Conservation (phyloP, 2,888 invertebrate genomes). For the Eudasyphora cyanicolor region DNA sequence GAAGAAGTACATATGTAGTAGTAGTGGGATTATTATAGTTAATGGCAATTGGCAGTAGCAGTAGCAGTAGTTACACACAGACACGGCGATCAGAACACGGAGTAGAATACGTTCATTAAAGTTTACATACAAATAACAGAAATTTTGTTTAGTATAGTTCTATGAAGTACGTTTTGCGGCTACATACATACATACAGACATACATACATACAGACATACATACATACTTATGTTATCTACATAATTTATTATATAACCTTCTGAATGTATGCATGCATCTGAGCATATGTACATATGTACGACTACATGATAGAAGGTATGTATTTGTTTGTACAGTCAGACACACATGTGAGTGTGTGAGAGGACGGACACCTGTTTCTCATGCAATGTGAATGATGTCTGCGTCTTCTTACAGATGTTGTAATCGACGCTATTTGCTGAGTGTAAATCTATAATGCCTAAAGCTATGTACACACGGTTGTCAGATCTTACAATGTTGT, state of each 20-base stretch:
- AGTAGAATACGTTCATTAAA: constrained; percentile 46
- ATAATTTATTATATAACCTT: no score
- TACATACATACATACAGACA: not conserved
- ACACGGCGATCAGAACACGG: constrained; percentile 47
- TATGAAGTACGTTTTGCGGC: not conserved
- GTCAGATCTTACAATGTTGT: no score
- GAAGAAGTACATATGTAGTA: not conserved
- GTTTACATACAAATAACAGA: constrained; percentile 26
- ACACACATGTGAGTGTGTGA: not conserved
- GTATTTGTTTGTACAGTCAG: not conserved
- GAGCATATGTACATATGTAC: constrained; percentile 2
- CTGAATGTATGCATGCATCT: constrained; percentile 6
- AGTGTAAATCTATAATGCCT: no score
- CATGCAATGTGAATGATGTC: no score
- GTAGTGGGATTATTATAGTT: not conserved
- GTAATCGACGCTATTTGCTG: no score
- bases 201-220: not conserved
- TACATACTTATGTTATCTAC: constrained; percentile 32
- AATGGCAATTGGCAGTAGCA: not conserved
- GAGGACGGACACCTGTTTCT: no score
- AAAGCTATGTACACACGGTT: no score
- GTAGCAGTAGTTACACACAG: constrained; percentile 34
- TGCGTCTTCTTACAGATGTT: no score
- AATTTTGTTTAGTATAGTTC: constrained; percentile 23
- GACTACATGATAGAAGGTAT: no score